phyloP scores from a whole-genome alignment of 2,888 invertebrate genomes.

The Spilarctia lutea region DNA sequence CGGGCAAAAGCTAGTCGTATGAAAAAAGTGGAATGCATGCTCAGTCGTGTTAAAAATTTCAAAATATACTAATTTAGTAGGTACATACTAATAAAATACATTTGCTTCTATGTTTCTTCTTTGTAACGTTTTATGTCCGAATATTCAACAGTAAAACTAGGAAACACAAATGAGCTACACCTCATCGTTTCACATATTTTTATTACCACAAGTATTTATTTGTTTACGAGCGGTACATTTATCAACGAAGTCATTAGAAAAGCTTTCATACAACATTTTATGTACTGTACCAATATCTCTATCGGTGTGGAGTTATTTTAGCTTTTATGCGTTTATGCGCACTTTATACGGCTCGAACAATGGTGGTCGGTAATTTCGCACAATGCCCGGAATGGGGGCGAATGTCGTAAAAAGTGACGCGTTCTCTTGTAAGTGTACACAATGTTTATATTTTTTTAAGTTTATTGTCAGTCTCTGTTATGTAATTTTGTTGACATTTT shows the following conservation, averaged over 20 bases:
- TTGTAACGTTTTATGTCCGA: constrained; percentile 7
- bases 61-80: not conserved
- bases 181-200: constrained; percentile 20
- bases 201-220: constrained; percentile 18
- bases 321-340: constrained; percentile 54
- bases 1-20: too few species aligned
- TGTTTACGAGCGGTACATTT: constrained; percentile 29
- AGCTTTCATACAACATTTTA: constrained; percentile 43
- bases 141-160: constrained; percentile 15
- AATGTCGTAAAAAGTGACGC: constrained; percentile 48
- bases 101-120: not conserved
- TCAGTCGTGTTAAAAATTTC: constrained; percentile 16
- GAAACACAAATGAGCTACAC: constrained; percentile 20
- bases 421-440: constrained; percentile 48
- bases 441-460: constrained; percentile 51
- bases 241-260: constrained; percentile 40
- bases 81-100: not conserved
- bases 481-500: constrained; percentile 18
- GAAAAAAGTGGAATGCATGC: not conserved
- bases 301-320: constrained; percentile 52
- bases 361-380: constrained; percentile 51
- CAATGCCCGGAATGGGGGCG: constrained; percentile 36
- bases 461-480: constrained; percentile 37
- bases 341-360: constrained; percentile 52
- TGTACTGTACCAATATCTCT: constrained; percentile 48